phyloP scores from a whole-genome alignment of 2,113 vertebrate genomes.

The Sturnira hondurensis region DNA sequence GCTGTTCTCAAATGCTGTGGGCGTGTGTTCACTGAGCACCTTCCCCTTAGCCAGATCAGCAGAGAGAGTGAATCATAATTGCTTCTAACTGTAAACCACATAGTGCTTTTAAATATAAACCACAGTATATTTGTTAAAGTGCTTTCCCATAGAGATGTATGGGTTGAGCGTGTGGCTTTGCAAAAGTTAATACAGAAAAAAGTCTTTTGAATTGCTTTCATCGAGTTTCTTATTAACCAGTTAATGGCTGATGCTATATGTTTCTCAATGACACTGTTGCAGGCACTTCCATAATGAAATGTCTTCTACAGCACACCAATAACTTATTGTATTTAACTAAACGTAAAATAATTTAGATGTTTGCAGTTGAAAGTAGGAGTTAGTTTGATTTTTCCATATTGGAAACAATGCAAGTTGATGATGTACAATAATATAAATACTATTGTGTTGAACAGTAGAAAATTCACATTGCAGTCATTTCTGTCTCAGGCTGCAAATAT shows the following conservation, averaged over 20 bases:
- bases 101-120: conserved; percentile 47
- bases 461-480: conserved; percentile 22
- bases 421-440: background rate
- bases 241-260: background rate
- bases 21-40: background rate
- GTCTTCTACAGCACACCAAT: background rate
- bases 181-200: conserved; percentile 22
- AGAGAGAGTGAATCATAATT: conserved; percentile 1
- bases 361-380: conserved; percentile 31
- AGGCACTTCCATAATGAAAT: conserved; percentile 9
- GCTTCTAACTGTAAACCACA: conserved; percentile 43
- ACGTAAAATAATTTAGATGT: conserved; percentile 41
- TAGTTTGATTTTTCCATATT: conserved; percentile 36
- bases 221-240: conserved; percentile 25
- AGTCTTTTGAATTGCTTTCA: background rate
- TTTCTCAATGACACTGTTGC: background rate
- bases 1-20: background rate
- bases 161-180: conserved; percentile 12
- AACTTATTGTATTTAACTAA: conserved; percentile 57
- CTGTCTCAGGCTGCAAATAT: conserved; percentile 62
- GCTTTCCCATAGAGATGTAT: conserved; percentile 57
- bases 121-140: conserved; percentile 51
- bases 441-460: conserved; percentile 18
- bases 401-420: conserved; percentile 5
- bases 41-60: background rate